These are phyloP conservation scores for Uloborus diversus DNA, from an alignment of 1,140 invertebrate species.

Conservation along the genomic window DNA sequence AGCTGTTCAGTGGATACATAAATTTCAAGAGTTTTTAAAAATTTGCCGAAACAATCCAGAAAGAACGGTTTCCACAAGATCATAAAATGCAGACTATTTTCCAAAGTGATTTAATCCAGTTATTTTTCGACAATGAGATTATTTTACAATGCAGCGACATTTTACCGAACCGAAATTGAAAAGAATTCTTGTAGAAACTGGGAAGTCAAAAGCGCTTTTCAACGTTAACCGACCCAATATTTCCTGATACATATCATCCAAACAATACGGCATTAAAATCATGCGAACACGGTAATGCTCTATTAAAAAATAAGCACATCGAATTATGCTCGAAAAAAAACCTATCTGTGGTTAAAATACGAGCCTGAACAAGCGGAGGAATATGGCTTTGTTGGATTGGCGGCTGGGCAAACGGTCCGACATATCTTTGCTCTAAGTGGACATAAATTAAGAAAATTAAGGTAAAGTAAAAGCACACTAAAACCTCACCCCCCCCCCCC, in stretches of 20 bases:
- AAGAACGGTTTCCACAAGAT: no score
- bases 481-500: not conserved
- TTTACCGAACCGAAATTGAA: no score
- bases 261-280: constrained; percentile 34
- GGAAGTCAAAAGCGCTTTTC: no score
- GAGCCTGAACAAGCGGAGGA: constrained; percentile 22
- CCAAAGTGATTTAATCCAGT: no score
- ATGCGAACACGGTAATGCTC: constrained; percentile 21
- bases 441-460: constrained; percentile 52
- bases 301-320: constrained; percentile 32
- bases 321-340: constrained; percentile 6
- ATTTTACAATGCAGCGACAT: no score
- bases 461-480: constrained; percentile 33
- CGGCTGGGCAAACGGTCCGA: not conserved
- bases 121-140: no score
- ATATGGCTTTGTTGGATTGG: not conserved
- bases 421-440: not conserved
- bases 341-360: constrained; percentile 8
- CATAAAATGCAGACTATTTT: no score
- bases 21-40: no score
- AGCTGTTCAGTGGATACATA: no score
- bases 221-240: no score
- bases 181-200: no score
- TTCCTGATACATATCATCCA: not conserved
- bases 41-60: no score